Evolutionary conservation across 2,797 vertebrate species (phyloP), one percentile per base, ranked within the genome.

Genomic region (Uromys caudimaculatus): DNA sequence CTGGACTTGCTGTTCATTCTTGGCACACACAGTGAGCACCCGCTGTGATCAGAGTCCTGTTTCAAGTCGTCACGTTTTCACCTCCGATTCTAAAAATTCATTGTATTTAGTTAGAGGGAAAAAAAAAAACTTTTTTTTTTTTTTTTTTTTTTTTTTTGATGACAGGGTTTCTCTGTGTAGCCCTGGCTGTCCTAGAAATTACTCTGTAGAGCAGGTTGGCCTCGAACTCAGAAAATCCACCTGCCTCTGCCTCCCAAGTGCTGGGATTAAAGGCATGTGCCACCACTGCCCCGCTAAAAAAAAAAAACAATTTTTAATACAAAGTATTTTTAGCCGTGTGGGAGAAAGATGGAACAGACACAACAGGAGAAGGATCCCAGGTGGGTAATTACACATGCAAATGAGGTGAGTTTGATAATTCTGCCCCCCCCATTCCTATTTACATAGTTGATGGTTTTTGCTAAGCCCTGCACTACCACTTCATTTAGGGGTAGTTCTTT

Each of bases 271-370:
- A n/a, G n/a, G n/a, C n/a, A n/a, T n/a, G n/a, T n/a, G n/a, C n/a
- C n/a, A n/a, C n/a, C n/a, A n/a, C n/a, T n/a, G n/a, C n/a, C n/a
- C n/a, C n/a, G n/a, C n/a, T n/a, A 60, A 62, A 52, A 78, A 50
- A 29, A 64, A 62, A 64, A 64, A 12, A 2, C 54, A 83, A 62
- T 19, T 29, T 76, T 76, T 38, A 89, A 95, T 67, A 89, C 23
- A 19, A 91, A 92, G 71, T 95, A 97, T 94, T 97, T 97, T 95
- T 95, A 95, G 95, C 95, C 11, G 32, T 75, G 96, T 96, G 77
- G 95, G 96, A 96, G 67, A 73, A 71, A 79, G 73, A 58, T 9
- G 27, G 69, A 94, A 73, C 17, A 78, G 75, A 87, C 71, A 60
- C 23, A n/a, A 71, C 79, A 54, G 67, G 3, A 17, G 69, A 95